Evolutionary conservation across 92 coral and sea anemone genomes (phyloP), one percentile per base, ranked within the genome.

Genomic region (Palythoa heliodiscus): DNA sequence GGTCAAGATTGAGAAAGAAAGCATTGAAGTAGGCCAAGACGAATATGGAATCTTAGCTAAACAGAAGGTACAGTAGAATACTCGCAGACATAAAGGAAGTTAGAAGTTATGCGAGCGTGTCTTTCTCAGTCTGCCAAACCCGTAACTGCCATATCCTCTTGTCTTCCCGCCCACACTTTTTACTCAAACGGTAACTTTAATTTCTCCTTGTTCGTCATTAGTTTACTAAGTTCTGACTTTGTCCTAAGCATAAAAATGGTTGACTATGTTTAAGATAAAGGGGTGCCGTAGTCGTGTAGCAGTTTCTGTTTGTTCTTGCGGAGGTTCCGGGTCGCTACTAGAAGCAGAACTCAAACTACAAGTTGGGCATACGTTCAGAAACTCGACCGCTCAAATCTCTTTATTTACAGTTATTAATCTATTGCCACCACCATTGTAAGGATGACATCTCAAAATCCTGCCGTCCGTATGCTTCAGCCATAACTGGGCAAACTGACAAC

Each of bases 1-100:
- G 40, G 50, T 25, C 20, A 79, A 22, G 43, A 16, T 11, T 22
- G 73, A 64, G 61, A 80, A 47, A 67, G 74, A 52, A 80, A 80
- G 74, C 50, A 13, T 80, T 63, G 73, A 80, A 52, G 35, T 57
- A 66, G 43, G 61, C 72, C 84, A 64, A 66, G 73, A 37, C 48
- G 84, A 79, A 40, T 57, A 63, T 14, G 60, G 61, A 80, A 80
- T 63, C 29, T 66, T 63, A 17, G 60, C 70, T 80, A 66, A 80
- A 64, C 84, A 80, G 75, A 80, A 80, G 84, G 84, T 80, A 80
- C 25, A 40, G 84, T 80, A 80, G 20, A 39, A 23, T 80, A 11
- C 66, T 80, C 74, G 39, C 74, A 80, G 9, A 48, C 52, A 43
- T 48, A 22, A 64, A 80, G 47, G 23, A 64, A 78, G 29, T 80